Conservation (phyloP, 2,797 vertebrate genomes). For the Poeciliopsis infans region DNA sequence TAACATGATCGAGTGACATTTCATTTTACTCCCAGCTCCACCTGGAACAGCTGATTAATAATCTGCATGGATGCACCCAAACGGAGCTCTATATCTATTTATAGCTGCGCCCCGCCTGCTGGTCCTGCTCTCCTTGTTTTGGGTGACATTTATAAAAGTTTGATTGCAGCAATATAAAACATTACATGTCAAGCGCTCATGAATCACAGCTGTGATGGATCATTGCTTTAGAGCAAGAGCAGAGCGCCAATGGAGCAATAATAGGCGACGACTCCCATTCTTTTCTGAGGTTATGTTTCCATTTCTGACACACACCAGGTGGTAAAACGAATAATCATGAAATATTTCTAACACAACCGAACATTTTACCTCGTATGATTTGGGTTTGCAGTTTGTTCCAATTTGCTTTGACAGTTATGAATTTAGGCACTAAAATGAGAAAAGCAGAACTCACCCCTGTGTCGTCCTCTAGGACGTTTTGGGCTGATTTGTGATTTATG, state of each 20-base stretch:
- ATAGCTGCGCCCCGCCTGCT: conserved; percentile 32
- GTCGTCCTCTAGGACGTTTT: neutral
- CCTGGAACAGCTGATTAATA: conserved; percentile 29
- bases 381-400: conserved; percentile 16
- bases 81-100: conserved; percentile 30
- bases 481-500: conserved; percentile 29
- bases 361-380: conserved; percentile 23
- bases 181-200: conserved; percentile 65
- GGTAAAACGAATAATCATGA: conserved; percentile 32
- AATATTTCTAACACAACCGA: conserved; percentile 32
- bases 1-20: conserved; percentile 7
- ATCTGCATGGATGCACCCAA: conserved; percentile 17
- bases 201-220: conserved; percentile 74
- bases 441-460: too few relatives aligned
- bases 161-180: conserved; percentile 70
- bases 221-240: conserved; percentile 56
- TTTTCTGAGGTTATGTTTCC: conserved; percentile 29
- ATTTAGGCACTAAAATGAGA: neutral
- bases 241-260: conserved; percentile 18
- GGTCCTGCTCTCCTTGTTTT: conserved; percentile 43
- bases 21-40: neutral
- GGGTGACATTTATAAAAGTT: conserved; percentile 77
- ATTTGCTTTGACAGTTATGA: conserved; percentile 20
- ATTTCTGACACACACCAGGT: conserved; percentile 28
- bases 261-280: conserved; percentile 37